These are phyloP conservation scores for Chrysolina oricalcia DNA, from an alignment of 2,888 invertebrate species.

Conservation along the genomic window DNA sequence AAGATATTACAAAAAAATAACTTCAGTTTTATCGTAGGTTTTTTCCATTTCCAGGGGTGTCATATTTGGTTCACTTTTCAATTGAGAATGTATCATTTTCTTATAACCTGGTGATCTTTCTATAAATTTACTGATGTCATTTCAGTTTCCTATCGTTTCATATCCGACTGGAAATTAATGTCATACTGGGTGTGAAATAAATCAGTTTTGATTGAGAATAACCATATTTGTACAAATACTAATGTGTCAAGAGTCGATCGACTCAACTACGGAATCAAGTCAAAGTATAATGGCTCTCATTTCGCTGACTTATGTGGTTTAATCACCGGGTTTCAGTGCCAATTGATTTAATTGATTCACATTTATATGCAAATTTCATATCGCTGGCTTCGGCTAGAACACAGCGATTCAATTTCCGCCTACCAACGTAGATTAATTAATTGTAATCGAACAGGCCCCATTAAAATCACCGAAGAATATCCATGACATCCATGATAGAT, in stretches of 20 bases:
- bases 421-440: slow-evolving; percentile 1
- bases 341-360: slow-evolving; percentile 48
- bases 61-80: too few species aligned
- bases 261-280: neutral
- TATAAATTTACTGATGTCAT: neutral
- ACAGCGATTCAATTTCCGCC: neutral
- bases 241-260: slow-evolving; percentile 6
- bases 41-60: too few species aligned
- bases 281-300: slow-evolving; percentile 13
- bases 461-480: neutral
- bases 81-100: too few species aligned
- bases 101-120: too few species aligned
- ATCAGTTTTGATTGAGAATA: neutral
- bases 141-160: neutral
- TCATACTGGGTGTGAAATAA: slow-evolving; percentile 14
- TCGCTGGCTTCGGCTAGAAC: neutral
- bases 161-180: neutral
- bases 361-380: slow-evolving; percentile 47
- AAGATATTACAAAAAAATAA: too few species aligned
- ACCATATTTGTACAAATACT: slow-evolving; percentile 1
- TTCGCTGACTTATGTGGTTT: slow-evolving; percentile 36
- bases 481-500: slow-evolving; percentile 6
- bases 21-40: too few species aligned
- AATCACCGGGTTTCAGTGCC: slow-evolving; percentile 47
- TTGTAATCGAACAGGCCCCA: neutral